Evolutionary conservation across 2,113 vertebrate genomes (phyloP), one percentile per base, ranked within the genome.

Genomic region (Camelus bactrianus): DNA sequence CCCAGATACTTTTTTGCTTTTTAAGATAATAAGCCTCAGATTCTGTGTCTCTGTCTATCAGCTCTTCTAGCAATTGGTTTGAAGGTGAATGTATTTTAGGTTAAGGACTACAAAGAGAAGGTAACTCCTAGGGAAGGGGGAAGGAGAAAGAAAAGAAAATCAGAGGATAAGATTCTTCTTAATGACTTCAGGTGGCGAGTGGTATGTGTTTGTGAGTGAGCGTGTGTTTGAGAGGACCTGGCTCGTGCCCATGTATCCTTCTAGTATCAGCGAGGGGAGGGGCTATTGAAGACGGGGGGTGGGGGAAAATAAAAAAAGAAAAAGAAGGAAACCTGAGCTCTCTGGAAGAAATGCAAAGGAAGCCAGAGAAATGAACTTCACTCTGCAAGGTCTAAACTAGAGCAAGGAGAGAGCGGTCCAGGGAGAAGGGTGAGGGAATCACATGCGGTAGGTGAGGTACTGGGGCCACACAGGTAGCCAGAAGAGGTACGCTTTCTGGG

Each of bases 291-390:
- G 93, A 72, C 80, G 50, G 58, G 30, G 38, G 38, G 38, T 42
- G 38, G 38, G 38, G 38, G 38, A 42, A 42, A 42, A 26, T 3
- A 9, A 32, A 26, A 35, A 30, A n/a, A 20, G 52, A 60, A 69
- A 28, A 15, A 46, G 22, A 56, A 60, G 60, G 83, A 92, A 97
- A 94, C 84, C 88, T 94, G 95, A 93, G 88, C 56, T 91, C 50
- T 80, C 88, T 95, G 88, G 81, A 95, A 92, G 91, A 93, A 91
- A 93, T 89, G 94, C 93, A 94, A 87, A 95, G 92, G 77, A 89
- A 96, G 75, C 83, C 77, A 48, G 86, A 95, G 87, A 88, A 90
- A 90, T 73, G 92, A 92, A 75, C 69, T 93, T 96, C 54, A 13
- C 93, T 93, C 85, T 94, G 56, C 19, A 65, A 67, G 62, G 54